phyloP scores from a whole-genome alignment of 2,797 vertebrate genomes.

The Poeciliopsis infans region DNA sequence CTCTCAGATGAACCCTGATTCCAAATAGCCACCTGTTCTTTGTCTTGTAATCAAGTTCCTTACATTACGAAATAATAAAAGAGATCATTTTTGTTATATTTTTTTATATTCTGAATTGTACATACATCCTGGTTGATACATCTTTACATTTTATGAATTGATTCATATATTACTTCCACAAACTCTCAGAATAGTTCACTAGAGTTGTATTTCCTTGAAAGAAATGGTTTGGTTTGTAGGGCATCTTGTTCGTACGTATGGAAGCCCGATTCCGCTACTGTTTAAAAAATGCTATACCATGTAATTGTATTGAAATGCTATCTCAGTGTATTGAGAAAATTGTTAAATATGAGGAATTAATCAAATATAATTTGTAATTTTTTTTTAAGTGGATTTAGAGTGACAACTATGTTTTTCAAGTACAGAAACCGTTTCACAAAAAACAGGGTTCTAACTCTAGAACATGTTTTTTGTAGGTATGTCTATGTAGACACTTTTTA shows the following conservation, averaged over 20 bases:
- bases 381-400: too few species aligned
- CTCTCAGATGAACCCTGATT: neutral
- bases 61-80: neutral
- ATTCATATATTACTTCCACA: neutral
- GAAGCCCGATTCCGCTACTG: neutral
- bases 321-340: too few species aligned
- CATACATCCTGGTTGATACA: too few species aligned
- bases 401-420: too few species aligned
- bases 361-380: too few species aligned
- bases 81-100: neutral
- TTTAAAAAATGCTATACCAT: too few species aligned
- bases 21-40: neutral
- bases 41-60: neutral
- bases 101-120: neutral
- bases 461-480: conserved; percentile 36
- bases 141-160: neutral
- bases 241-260: neutral
- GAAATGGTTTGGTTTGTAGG: neutral
- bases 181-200: neutral
- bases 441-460: too few species aligned
- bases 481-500: conserved; percentile 15
- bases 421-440: too few species aligned
- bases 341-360: too few species aligned
- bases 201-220: neutral
- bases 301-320: too few species aligned